These are phyloP conservation scores for Callithrix jacchus DNA, from an alignment of 2,113 vertebrate species.

Conservation along the genomic window DNA sequence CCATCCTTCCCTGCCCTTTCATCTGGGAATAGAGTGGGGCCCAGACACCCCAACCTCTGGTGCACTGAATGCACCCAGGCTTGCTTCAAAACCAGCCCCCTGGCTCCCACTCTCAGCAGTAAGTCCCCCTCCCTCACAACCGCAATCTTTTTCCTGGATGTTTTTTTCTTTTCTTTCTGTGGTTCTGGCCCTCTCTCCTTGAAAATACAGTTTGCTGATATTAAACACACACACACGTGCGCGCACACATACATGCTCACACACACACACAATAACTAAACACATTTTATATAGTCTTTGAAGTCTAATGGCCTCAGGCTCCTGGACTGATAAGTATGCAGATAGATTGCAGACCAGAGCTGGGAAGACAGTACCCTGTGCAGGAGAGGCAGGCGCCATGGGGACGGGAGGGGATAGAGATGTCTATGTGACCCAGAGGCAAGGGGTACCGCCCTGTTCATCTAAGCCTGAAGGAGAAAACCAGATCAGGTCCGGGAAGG, in stretches of 20 bases:
- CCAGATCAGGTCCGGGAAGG: not conserved
- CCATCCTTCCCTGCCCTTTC: not conserved
- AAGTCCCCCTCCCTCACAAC: not conserved
- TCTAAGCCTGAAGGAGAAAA: not conserved
- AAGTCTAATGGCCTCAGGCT: slow-evolving; percentile 59
- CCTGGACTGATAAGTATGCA: not conserved
- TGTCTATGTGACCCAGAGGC: rapidly evolving
- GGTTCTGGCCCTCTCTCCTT: slow-evolving; percentile 45
- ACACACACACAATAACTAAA: slow-evolving; percentile 64
- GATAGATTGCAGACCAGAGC: not conserved
- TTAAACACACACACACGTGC: slow-evolving; percentile 60
- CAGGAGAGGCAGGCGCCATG: rapidly evolving
- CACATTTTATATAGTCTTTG: slow-evolving; percentile 67
- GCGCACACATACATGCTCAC: not conserved
- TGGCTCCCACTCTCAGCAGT: rapidly evolving
- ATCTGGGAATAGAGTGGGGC: not conserved
- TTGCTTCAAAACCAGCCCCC: not conserved
- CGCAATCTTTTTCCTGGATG: not conserved
- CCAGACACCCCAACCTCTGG: rapidly evolving
- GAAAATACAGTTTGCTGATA: slow-evolving; percentile 68
- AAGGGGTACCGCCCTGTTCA: not conserved
- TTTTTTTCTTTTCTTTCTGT: slow-evolving; percentile 2
- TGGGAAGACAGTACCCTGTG: not conserved
- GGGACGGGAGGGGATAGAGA: rapidly evolving
- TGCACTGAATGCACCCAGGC: not conserved